A percentile compares a stretch with the other conserved stretches of the same genome.
Conservation (phyloP, 2,797 vertebrate species). For the Cyclopterus lumpus region DNA sequence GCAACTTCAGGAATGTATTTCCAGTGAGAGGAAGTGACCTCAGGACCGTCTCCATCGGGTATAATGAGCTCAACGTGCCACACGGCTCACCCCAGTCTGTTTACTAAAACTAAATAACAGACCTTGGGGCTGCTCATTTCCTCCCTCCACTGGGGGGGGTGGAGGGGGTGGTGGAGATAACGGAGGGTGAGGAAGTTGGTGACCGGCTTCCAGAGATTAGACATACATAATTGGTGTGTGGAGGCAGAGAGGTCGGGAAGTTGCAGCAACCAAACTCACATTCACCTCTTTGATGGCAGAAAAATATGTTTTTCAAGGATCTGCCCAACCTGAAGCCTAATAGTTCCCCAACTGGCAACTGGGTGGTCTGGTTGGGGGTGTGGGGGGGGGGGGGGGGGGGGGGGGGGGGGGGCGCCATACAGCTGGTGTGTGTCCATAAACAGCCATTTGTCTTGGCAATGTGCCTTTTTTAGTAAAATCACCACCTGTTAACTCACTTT, state of each 20-base stretch:
- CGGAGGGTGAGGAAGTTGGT: slow-evolving; percentile 20
- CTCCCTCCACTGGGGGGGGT: slow-evolving; percentile 4
- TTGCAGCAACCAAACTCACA: background rate
- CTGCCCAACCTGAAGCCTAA: background rate
- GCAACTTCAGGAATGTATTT: slow-evolving; percentile 52
- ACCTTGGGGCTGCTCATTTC: slow-evolving; percentile 53
- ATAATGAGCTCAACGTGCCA: slow-evolving; percentile 60
- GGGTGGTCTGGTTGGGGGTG: slow-evolving; percentile 25
- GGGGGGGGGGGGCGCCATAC: slow-evolving; percentile 1
- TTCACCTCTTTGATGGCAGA: background rate
- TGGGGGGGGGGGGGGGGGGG: background rate
- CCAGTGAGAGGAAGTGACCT: slow-evolving; percentile 48
- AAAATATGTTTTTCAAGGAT: background rate
- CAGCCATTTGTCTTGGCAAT: slow-evolving; percentile 22
- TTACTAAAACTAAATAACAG: slow-evolving; percentile 29
- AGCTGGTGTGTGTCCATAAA: slow-evolving; percentile 26
- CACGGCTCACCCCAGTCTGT: slow-evolving; percentile 30
- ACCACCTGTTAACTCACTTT: slow-evolving; percentile 3
- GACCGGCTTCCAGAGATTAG: slow-evolving; percentile 43
- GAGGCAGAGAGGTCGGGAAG: background rate
- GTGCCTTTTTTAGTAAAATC: slow-evolving; percentile 5
- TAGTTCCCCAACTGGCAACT: background rate
- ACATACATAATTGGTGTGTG: slow-evolving; percentile 28
- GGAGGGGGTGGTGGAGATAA: slow-evolving; percentile 29
- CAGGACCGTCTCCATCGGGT: slow-evolving; percentile 9